Evolutionary conservation across 2,888 invertebrate genomes (phyloP).

Genomic region (Drosophila anomalata): DNA sequence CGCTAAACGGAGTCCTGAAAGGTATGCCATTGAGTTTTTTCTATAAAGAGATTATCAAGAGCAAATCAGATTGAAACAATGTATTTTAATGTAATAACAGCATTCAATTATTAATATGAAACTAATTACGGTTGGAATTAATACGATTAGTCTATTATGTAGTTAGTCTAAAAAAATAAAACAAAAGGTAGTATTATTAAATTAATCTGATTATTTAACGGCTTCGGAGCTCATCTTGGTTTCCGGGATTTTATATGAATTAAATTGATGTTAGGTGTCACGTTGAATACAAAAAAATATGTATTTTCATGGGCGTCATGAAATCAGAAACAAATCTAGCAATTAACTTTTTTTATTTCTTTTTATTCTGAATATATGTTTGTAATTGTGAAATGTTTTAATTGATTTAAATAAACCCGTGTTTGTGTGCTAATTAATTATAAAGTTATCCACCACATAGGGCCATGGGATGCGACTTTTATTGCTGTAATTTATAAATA

Average conservation of each 20-base stretch:
- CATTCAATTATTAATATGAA: neutral
- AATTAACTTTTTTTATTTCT: conserved; percentile 19
- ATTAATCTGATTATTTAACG: neutral
- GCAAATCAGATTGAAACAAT: neutral
- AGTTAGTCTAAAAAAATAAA: neutral
- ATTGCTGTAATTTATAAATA: conserved; percentile 31
- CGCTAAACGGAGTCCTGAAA: conserved; percentile 8
- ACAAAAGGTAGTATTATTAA: neutral
- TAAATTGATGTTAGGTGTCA: neutral
- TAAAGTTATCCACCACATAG: neutral
- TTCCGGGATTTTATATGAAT: conserved; percentile 5
- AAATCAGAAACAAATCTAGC: conserved; percentile 18
- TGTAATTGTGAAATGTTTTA: conserved; percentile 8
- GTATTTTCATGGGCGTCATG: neutral
- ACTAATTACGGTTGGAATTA: conserved; percentile 5
- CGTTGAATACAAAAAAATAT: neutral
- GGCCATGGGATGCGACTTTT: conserved; percentile 24
- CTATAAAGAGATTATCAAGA: conserved; percentile 3
- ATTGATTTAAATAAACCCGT: conserved; percentile 37
- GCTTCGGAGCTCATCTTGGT: neutral
- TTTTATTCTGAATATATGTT: neutral
- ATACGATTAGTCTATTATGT: neutral
- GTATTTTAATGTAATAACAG: neutral
- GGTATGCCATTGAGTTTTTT: conserved; percentile 17
- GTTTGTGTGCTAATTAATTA: conserved; percentile 20